Evolutionary conservation across 2,113 vertebrate species (phyloP).

Genomic region (Tenrec ecaudatus): DNA sequence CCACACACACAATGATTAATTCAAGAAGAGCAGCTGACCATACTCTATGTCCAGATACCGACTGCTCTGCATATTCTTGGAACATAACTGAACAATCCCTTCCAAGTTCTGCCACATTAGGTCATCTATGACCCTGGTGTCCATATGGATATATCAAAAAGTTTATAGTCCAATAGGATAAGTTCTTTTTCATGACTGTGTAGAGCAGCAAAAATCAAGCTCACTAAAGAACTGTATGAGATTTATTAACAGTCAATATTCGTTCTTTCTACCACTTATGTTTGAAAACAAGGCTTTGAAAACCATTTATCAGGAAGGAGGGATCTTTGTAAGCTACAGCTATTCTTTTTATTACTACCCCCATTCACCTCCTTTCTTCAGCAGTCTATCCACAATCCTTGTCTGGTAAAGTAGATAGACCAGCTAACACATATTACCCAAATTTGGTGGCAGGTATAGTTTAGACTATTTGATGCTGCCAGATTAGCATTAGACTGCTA

Average conservation of each 20-base stretch:
- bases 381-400: background rate
- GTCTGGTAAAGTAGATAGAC: background rate
- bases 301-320: background rate
- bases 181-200: background rate
- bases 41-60: constrained; percentile 50
- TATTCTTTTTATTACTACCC: background rate
- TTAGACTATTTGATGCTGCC: no score
- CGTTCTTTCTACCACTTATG: background rate
- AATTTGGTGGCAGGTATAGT: background rate
- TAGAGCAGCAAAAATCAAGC: background rate
- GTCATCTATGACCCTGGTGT: background rate
- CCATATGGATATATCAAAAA: background rate
- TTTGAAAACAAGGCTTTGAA: background rate
- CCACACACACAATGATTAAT: constrained; percentile 66
- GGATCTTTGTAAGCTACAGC: background rate
- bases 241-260: background rate
- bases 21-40: constrained; percentile 47
- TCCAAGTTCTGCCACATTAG: constrained; percentile 44
- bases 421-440: background rate
- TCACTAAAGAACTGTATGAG: background rate
- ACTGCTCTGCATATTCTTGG: constrained; percentile 53
- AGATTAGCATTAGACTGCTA: no score
- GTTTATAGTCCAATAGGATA: background rate
- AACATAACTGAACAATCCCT: constrained; percentile 38
- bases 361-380: background rate